Conservation (phyloP, 1,140 invertebrate genomes). For the Campoletis sonorensis region DNA sequence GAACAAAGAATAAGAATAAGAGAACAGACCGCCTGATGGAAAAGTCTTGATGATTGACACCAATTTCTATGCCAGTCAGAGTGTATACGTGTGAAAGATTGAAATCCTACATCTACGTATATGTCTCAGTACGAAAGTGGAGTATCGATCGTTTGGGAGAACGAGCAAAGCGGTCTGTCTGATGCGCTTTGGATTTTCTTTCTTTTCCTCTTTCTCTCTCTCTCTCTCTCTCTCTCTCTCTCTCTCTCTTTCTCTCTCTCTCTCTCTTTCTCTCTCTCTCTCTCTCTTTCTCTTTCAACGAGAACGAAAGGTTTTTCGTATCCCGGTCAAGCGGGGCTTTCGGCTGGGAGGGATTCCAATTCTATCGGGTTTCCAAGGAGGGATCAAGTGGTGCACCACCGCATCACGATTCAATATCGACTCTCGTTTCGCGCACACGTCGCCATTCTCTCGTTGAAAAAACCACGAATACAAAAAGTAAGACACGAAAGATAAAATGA, state of each 20-base stretch:
- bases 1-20: conserved; percentile 22
- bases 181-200: conserved; percentile 10
- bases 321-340: conserved; percentile 43
- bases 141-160: conserved; percentile 41
- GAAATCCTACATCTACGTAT: conserved; percentile 52
- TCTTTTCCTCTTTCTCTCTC: no score
- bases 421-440: conserved; percentile 28
- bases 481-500: background rate
- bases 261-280: conserved; percentile 3
- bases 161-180: conserved; percentile 17
- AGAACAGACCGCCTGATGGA: background rate
- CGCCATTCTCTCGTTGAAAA: background rate
- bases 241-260: conserved; percentile 17
- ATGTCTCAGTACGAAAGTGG: conserved; percentile 50
- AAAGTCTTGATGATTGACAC: conserved; percentile 19
- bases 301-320: conserved; percentile 28
- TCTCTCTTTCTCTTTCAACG: background rate
- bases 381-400: conserved; percentile 36
- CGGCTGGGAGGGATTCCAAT: conserved; percentile 35
- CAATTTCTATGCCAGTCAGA: conserved; percentile 23
- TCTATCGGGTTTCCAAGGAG: conserved; percentile 41
- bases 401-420: conserved; percentile 42
- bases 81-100: conserved; percentile 47
- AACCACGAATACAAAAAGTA: conserved; percentile 15
- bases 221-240: background rate